A percentile compares a stretch with the other conserved stretches of the same genome.
phyloP scores from a whole-genome alignment of 2,113 vertebrate genomes.

The Sinocyclocheilus rhinocerous region DNA sequence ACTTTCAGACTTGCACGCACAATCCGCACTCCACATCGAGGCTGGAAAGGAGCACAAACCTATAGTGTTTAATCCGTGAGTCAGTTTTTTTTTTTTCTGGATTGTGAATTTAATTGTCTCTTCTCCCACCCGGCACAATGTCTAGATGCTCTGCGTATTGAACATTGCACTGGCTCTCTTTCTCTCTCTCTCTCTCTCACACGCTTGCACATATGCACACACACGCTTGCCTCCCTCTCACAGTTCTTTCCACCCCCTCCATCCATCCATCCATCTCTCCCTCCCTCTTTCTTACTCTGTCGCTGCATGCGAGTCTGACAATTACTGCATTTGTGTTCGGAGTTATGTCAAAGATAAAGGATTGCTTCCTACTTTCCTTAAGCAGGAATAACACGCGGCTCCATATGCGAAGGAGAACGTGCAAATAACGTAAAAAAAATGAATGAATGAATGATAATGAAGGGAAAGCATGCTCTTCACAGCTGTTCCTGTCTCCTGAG shows the following conservation, averaged over 20 bases:
- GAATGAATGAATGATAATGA: conserved; percentile 41
- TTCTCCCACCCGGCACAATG: conserved; percentile 23
- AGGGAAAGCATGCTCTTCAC: conserved; percentile 14
- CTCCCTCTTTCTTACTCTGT: conserved; percentile 53
- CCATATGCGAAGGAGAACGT: conserved; percentile 49
- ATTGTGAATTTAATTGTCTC: conserved; percentile 3
- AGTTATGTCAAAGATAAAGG: conserved; percentile 68
- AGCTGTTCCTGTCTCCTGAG: conserved; percentile 2
- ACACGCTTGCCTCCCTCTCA: conserved; percentile 65
- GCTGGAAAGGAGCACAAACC: conserved; percentile 4
- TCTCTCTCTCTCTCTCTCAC: conserved; percentile 36
- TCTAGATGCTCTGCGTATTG: conserved; percentile 14
- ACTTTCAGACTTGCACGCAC: conserved; percentile 37
- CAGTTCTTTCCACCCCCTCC: conserved; percentile 50
- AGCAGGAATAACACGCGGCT: conserved; percentile 64
- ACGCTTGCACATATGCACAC: conserved; percentile 48
- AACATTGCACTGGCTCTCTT: background rate
- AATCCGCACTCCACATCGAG: conserved; percentile 6
- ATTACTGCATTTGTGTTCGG: conserved; percentile 71
- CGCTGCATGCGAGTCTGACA: conserved; percentile 45
- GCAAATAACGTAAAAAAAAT: background rate
- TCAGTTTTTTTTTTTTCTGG: conserved; percentile 25
- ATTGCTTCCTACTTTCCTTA: conserved; percentile 58
- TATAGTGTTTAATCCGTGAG: conserved; percentile 25
- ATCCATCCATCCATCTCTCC: conserved; percentile 62